phyloP scores from a whole-genome alignment of 2,113 vertebrate species.

The Ceyx cyanopectus region DNA sequence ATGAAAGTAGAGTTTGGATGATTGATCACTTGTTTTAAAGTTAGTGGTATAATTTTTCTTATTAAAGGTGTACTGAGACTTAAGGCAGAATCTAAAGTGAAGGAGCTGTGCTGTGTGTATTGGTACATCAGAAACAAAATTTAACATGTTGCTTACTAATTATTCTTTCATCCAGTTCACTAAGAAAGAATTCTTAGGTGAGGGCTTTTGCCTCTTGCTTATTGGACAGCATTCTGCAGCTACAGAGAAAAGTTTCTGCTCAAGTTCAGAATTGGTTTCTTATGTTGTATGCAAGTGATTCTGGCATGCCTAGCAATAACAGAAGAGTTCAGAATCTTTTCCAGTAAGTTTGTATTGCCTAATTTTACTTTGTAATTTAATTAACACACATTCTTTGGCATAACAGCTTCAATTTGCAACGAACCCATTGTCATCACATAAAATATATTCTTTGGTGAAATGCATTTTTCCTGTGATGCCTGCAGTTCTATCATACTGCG shows the following conservation, averaged over 20 bases:
- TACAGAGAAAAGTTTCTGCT: conserved; percentile 53
- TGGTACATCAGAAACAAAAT: background rate
- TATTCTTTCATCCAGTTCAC: conserved; percentile 32
- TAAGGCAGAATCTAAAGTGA: background rate
- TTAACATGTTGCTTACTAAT: conserved; percentile 32
- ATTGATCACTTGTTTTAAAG: background rate
- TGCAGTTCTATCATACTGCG: background rate
- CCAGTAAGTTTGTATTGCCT: conserved; percentile 35
- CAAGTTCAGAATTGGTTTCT: conserved; percentile 59
- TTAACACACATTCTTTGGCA: conserved; percentile 25
- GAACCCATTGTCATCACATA: conserved; percentile 14
- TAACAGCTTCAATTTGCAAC: conserved; percentile 14
- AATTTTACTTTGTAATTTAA: conserved; percentile 47
- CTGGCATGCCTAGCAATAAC: conserved; percentile 56
- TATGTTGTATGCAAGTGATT: conserved; percentile 50
- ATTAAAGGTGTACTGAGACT: background rate
- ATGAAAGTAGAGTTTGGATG: no score
- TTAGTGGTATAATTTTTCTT: background rate
- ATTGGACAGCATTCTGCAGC: conserved; percentile 27
- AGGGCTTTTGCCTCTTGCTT: background rate
- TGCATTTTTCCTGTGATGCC: background rate
- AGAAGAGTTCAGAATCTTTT: conserved; percentile 38
- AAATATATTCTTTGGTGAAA: background rate
- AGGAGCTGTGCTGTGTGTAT: conserved; percentile 7
- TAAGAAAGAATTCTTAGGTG: conserved; percentile 20